Evolutionary conservation across 1,140 invertebrate species (phyloP), one percentile per base, ranked within the genome.

Genomic region (Polypedilum vanderplanki): DNA sequence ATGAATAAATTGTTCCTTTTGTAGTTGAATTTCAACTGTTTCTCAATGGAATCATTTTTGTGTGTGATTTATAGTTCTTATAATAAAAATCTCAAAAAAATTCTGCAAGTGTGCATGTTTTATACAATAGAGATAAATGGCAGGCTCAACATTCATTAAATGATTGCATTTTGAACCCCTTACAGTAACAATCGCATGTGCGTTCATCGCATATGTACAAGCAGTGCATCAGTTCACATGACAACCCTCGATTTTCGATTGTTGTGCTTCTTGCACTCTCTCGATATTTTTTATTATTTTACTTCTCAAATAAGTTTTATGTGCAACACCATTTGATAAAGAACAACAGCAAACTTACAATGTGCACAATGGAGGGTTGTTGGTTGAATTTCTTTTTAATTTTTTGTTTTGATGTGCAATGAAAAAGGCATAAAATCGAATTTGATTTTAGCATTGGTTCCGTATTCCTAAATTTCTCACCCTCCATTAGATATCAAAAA

Each of bases 401-500:
- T 57, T 57, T 57, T 57, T 57, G 46, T 57, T 57, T 57, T 57
- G 46, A 57, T 57, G 12, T n/a, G 12, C 46, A 57, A 57, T 57
- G 46, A 57, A 57, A 57, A 57, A 57, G 46, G 46, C 46, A 57
- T 57, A 57, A 57, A 57, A 57, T 57, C 46, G 46, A 57, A 57
- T 57, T 57, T n/a, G 46, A 57, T 57, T 57, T 12, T 15, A 12
- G 12, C 46, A n/a, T 57, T n/a, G 12, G 12, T 57, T 57, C 12
- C 46, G 46, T 57, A n/a, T n/a, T 57, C n/a, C 15, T 3, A 57
- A 12, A 15, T 12, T n/a, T 57, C 15, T 57, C 46, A 57, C 24
- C 24, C 24, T 33, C 5, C 24, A 33, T 33, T 33, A 33, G 24
- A 33, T 3, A 33, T 33, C 24, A 5, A 33, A 33, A 33, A 33